These are phyloP conservation scores for Syngnathus scovelli DNA, from an alignment of 2,113 vertebrate genomes.

Conservation along the genomic window DNA sequence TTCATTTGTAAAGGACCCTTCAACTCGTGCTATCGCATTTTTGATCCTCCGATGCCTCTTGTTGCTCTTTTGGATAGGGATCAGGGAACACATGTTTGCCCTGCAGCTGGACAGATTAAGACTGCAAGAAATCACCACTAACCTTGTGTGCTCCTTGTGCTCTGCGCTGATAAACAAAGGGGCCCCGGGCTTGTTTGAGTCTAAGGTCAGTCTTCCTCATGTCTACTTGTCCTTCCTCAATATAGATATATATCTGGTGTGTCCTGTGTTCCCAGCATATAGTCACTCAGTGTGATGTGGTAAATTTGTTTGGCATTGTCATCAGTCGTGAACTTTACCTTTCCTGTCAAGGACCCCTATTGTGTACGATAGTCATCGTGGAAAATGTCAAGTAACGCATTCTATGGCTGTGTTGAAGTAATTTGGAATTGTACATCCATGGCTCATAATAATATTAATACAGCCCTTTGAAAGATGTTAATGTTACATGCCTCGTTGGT, in stretches of 20 bases:
- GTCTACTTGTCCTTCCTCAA: conserved; percentile 14
- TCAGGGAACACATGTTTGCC: conserved; percentile 63
- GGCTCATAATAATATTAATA: conserved; percentile 29
- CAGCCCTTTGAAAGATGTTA: conserved; percentile 52
- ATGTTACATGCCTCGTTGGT: conserved; percentile 15
- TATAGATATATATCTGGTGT: conserved; percentile 2
- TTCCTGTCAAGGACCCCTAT: conserved; percentile 15
- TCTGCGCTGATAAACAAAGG: conserved; percentile 53
- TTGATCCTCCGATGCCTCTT: conserved; percentile 39
- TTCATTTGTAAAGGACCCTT: conserved; percentile 27
- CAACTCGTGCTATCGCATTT: conserved; percentile 40
- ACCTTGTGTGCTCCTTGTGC: conserved; percentile 57
- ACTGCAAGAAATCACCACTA: conserved; percentile 53
- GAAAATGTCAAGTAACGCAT: conserved; percentile 17
- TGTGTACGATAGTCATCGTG: conserved; percentile 32
- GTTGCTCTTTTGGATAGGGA: conserved; percentile 50
- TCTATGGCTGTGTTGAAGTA: conserved; percentile 28
- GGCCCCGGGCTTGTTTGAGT: conserved; percentile 43
- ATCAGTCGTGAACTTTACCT: background rate
- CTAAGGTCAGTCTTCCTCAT: conserved; percentile 48
- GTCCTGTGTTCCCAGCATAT: background rate
- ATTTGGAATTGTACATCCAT: conserved; percentile 20
- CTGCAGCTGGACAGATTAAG: conserved; percentile 56
- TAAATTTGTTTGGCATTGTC: background rate
- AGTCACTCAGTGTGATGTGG: conserved; percentile 11